These are phyloP conservation scores for Crocodylus rhombifer DNA, from an alignment of 2,797 vertebrate genomes.

Conservation along the genomic window DNA sequence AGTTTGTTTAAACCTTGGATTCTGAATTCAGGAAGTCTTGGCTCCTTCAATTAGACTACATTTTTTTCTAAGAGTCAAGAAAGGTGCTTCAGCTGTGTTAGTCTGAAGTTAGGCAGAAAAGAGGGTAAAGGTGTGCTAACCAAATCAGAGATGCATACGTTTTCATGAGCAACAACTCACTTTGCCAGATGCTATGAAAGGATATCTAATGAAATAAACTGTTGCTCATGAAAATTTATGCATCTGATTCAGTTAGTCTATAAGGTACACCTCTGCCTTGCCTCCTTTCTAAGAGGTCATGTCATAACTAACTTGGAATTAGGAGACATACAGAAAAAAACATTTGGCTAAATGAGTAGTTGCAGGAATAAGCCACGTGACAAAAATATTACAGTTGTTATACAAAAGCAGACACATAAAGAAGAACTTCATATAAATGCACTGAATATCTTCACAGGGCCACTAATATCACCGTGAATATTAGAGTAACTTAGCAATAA, in stretches of 20 bases:
- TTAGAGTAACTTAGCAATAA: not conserved
- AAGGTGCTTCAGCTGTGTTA: too few relatives aligned
- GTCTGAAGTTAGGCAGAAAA: too few relatives aligned
- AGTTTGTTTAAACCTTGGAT: fast-evolving
- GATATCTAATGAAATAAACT: too few relatives aligned
- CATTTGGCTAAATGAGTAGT: not conserved
- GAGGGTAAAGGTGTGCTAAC: too few relatives aligned
- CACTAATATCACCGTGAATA: not conserved
- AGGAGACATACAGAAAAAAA: not conserved
- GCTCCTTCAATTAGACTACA: not conserved
- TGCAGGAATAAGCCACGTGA: slow-evolving; percentile 11
- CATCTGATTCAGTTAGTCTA: too few relatives aligned
- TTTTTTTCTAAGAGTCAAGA: too few relatives aligned
- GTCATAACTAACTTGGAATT: fast-evolving
- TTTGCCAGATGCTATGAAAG: too few relatives aligned
- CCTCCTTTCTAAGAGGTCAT: not conserved
- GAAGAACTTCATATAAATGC: not conserved
- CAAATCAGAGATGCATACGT: too few relatives aligned
- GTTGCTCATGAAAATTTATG: too few relatives aligned
- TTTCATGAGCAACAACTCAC: too few relatives aligned
- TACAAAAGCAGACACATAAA: not conserved
- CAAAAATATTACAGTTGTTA: not conserved
- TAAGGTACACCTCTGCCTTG: too few relatives aligned
- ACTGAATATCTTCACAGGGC: not conserved
- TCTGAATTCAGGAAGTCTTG: not conserved